Base-by-base conservation (phyloP, 2,113 vertebrate species). In the Zosterops pallidus region DNA sequence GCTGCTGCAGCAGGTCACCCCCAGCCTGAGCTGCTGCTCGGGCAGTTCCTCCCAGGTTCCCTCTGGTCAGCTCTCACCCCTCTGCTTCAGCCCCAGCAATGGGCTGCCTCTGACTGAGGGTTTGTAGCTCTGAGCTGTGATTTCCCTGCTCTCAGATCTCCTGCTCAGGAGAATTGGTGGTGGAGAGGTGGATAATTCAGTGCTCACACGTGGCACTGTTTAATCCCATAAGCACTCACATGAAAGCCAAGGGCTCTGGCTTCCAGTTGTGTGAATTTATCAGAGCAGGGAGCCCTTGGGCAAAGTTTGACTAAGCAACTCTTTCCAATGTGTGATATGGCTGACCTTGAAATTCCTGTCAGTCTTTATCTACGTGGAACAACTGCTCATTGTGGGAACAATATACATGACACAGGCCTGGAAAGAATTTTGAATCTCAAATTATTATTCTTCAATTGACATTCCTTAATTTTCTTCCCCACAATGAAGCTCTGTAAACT, bases 11-110 rank as follows among this genome's bases (percentile, higher is more conserved):
- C 2, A 47, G 50, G 10, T 11, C 18, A 5, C 19, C 28, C 47
- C 42, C 59, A 56, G 60, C 3, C 70, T 16, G 19, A 11, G 62
- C 44, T 42, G 57, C 31, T 59, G 14, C 35, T 6, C 0, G 13
- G 24, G 41, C 50, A 49, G 31, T 1, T 50, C 50, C 42, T 42
- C 9, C 56, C 5, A 0, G 23, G 19, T 0, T 14, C 17, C 3
- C 9, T 31, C 7, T 44, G 63, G 33, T 33, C 47, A 65, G 23
- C 14, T 64, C 71, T 29, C 33, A 5, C 29, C 20, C n/a, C 16
- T 59, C 21, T 37, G 3, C 46, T 74, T 35, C 4, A 57, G 18
- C 46, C 82, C 25, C n/a, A 31, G 41, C 44, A 46, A 50, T 6
- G 59, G 14, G 41, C 41, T 47, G n/a, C 57, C 67, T 6, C 28